These are phyloP conservation scores for Lytechinus pictus DNA, from an alignment of 35 echinoderm and acorn worm genomes.

Conservation along the genomic window DNA sequence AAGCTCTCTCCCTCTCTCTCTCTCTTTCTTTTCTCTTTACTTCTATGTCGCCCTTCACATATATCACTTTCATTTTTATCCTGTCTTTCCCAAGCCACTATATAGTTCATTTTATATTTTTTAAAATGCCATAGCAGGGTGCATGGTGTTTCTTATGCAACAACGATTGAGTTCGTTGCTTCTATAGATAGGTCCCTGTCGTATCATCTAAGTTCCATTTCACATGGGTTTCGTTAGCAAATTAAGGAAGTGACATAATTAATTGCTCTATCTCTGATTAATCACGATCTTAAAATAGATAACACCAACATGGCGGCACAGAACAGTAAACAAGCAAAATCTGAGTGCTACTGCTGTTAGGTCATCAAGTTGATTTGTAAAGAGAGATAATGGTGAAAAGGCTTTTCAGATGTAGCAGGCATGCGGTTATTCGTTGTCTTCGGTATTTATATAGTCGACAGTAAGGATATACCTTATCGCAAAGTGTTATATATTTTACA, in stretches of 20 bases:
- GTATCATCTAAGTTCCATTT: not conserved
- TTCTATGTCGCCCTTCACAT: not conserved
- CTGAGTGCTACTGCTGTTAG: not conserved
- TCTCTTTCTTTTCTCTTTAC: too few relatives aligned
- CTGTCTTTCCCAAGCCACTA: not conserved
- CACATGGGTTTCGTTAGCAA: not conserved
- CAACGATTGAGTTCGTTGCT: not conserved
- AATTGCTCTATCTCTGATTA: not conserved
- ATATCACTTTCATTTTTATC: not conserved
- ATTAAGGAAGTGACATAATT: not conserved
- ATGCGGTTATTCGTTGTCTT: not conserved
- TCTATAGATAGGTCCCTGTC: not conserved
- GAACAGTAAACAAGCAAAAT: not conserved
- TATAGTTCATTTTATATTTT: not conserved
- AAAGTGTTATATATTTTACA: too few relatives aligned
- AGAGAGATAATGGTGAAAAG: not conserved
- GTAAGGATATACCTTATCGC: too few relatives aligned
- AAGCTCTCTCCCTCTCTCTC: too few relatives aligned
- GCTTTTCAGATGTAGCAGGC: not conserved
- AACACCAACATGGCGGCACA: not conserved
- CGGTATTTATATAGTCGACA: too few relatives aligned
- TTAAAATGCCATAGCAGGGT: not conserved
- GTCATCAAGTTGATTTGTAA: not conserved
- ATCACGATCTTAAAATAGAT: conserved; percentile 20
- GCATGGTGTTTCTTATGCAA: not conserved